Base-by-base conservation (phyloP, 2,113 vertebrate species). In the Toxotes jaculatrix region DNA sequence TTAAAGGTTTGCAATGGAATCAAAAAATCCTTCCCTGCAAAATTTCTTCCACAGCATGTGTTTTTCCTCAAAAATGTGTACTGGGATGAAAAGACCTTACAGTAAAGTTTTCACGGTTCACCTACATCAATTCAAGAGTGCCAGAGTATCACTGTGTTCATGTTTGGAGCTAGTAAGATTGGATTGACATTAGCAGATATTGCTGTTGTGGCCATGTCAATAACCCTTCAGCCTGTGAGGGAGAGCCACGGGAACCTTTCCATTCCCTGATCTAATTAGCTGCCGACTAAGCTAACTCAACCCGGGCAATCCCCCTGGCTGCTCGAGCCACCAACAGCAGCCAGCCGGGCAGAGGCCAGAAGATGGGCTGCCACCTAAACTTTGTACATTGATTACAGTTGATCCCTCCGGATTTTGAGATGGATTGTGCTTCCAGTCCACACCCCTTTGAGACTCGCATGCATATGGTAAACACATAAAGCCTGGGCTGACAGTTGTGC, bases 381-480 rank as follows among this genome's bases (percentile, higher is more conserved):
- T 90, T 91, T 93, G 87, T 92, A 79, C 87, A 93, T 81, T 92
- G 90, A 94, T 94, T 93, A 90, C 83, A 87, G 84, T 85, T 88
- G 87, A 93, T 93, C 91, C 90, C 83, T 74, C 60, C 56, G 77
- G 93, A 90, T 89, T 83, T 87, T 56, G 63, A 60, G 82, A 82
- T 66, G 78, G 83, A 91, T 89, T 86, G 77, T 78, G 80, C 64
- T 80, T 78, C 71, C 49, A 23, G 68, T 80, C 40, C 62, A 56
- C 72, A 36, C 68, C 40, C 62, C 57, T 65, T 63, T 43, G 61
- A 83, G 56, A 38, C 63, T 45, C 68, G 3, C 80, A 89, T 90
- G 84, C 85, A 89, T 81, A 83, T 73, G 76, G 73, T 86, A 82
- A 80, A 79, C 64, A 59, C 76, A 84, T 62, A 86, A 82, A 87